Conservation (phyloP, 2,797 vertebrate species). For the Muscicapa striata region DNA sequence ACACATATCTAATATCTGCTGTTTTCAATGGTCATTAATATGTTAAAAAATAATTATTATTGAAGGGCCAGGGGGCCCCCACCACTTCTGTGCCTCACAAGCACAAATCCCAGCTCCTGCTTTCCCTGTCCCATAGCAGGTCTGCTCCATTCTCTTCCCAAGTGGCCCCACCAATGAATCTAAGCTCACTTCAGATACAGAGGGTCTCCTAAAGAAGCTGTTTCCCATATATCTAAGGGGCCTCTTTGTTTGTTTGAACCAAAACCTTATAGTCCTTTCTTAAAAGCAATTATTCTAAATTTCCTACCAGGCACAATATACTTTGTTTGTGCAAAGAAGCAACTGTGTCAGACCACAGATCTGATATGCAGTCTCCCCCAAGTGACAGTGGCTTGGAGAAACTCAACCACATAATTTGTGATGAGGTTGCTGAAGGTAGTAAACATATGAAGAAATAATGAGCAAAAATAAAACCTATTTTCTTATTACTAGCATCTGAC, state of each 20-base stretch:
- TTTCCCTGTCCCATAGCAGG: neutral
- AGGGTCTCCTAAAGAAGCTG: neutral
- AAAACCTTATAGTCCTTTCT: neutral
- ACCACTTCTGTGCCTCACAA: neutral
- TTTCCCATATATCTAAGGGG: neutral
- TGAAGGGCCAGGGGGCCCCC: neutral
- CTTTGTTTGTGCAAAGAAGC: neutral
- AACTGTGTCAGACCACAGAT: neutral
- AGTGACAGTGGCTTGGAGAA: neutral
- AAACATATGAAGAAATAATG: neutral
- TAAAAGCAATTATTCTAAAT: neutral
- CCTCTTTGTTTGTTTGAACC: neutral
- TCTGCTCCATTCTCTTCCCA: neutral
- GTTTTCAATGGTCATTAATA: neutral
- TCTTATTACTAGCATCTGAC: neutral
- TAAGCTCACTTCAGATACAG: neutral
- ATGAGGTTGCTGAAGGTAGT: neutral
- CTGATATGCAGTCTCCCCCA: neutral
- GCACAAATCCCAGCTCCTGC: neutral
- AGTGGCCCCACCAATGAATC: neutral
- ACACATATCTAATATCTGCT: neutral
- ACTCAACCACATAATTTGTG: neutral
- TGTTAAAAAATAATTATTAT: neutral
- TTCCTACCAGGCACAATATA: neutral
- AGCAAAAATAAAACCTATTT: conserved; percentile 26